Evolutionary conservation across 2,113 vertebrate species (phyloP).

Genomic region (Regulus satrapa): DNA sequence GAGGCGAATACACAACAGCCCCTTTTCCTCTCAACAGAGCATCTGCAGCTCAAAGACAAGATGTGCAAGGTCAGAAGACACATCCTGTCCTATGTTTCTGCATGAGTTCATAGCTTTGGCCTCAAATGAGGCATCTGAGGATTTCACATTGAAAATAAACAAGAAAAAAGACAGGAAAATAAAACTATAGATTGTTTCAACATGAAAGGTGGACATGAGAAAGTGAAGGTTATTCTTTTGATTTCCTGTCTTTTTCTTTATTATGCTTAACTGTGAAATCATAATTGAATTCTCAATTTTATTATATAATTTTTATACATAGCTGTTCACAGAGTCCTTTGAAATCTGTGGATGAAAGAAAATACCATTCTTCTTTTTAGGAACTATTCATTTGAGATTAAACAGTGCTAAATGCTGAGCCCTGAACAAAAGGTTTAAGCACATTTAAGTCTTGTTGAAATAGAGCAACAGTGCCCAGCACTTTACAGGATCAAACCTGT

Average conservation of each 20-base stretch:
- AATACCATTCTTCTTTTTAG: background rate
- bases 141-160: background rate
- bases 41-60: background rate
- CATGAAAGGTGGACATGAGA: background rate
- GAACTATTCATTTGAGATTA: slow-evolving; percentile 35
- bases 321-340: background rate
- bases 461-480: background rate
- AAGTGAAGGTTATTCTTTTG: background rate
- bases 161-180: background rate
- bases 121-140: background rate
- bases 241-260: background rate
- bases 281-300: background rate
- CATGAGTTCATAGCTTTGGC: background rate
- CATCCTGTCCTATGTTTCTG: background rate
- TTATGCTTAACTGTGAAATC: background rate
- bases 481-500: background rate
- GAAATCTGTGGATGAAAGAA: slow-evolving; percentile 18
- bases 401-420: background rate
- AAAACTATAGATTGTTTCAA: background rate
- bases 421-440: slow-evolving; percentile 22
- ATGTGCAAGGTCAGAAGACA: background rate
- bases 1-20: background rate
- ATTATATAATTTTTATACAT: background rate
- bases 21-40: background rate
- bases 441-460: background rate